These are phyloP conservation scores for Scrobipalpa atriplicella DNA, from an alignment of 2,888 invertebrate species.

Conservation along the genomic window DNA sequence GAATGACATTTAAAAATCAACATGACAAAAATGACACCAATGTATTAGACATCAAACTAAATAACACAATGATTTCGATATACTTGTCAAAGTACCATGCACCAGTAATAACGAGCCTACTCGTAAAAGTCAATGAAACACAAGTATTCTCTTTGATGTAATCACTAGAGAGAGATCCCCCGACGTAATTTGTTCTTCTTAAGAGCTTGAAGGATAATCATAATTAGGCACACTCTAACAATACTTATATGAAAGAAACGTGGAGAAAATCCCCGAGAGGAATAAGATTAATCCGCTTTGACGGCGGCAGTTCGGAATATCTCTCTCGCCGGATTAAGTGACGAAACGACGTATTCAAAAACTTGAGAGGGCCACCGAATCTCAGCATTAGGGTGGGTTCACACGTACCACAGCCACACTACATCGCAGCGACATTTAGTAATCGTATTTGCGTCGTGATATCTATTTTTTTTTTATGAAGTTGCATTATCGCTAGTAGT, in stretches of 20 bases:
- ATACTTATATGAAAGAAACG: slow-evolving; percentile 33
- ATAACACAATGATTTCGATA: no score
- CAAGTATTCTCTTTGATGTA: slow-evolving; percentile 40
- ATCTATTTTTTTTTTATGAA: no score
- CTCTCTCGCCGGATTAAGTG: slow-evolving; percentile 17
- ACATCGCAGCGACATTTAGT: no score
- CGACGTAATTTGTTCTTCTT: slow-evolving; percentile 35
- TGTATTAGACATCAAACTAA: no score
- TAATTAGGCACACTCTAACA: slow-evolving; percentile 39
- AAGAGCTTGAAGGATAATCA: slow-evolving; percentile 36
- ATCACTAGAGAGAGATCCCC: slow-evolving; percentile 36
- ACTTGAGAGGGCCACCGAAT: slow-evolving; percentile 20
- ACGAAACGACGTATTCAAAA: slow-evolving; percentile 2
- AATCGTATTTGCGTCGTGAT: no score
- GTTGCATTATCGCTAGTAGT: no score
- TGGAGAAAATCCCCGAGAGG: slow-evolving; percentile 31
- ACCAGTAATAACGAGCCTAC: slow-evolving; percentile 22
- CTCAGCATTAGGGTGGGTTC: neutral
- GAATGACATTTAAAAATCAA: neutral
- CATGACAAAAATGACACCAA: neutral
- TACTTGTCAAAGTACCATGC: slow-evolving; percentile 26
- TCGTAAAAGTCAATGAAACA: slow-evolving; percentile 35
- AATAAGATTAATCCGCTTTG: slow-evolving; percentile 29
- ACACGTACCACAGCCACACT: no score
- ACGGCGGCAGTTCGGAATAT: slow-evolving; percentile 15